Evolutionary conservation across 2,888 invertebrate genomes (phyloP), one percentile per base, ranked within the genome.

Genomic region (Agrochola macilenta): DNA sequence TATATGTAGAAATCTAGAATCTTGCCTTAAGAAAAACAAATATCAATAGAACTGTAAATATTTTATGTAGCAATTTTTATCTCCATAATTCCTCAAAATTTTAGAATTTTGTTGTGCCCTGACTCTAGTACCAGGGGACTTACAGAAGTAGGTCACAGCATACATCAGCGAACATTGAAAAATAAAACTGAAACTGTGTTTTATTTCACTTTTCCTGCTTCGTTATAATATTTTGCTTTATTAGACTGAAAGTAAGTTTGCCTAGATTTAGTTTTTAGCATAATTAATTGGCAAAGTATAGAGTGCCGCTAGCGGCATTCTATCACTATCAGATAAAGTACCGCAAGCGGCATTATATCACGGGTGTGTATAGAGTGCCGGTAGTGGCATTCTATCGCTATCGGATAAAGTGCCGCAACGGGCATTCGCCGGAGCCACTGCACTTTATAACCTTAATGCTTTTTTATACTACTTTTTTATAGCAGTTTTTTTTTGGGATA

Each of bases 91-190:
- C 23, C 43, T 49, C 57, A 49, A 12, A 72, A 14, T 71, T 43
- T 39, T 5, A 9, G 39, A 23, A 60, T 52, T 70, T 64, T 30
- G 39, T 14, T 14, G 35, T 70, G 30, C 39, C 46, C 4, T 17
- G 61, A n/a, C n/a, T 20, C 49, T 26, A 5, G 46, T 30, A 26
- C 14, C 63, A 23, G 14, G 69, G 70, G 81, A 80, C 30, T 68
- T 20, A 17, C 49, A 61, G 58, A 82, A 75, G 35, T 78, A 43
- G 75, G 86, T 82, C 83, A 70, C 43, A 68, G 72, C 74, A 75
- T 64, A 72, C 49, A 69, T 77, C 54, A 57, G 69, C 43, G 12
- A 39, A 78, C 70, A 66, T 75, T 63, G 58, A 66, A 78, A 83
- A 75, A 73, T 85, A 74, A 77, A 74, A 52, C 46, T 43, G 49